A percentile compares a stretch with the other conserved stretches of the same genome.
These are phyloP conservation scores for Emydura subglobosa DNA, from an alignment of 2,113 vertebrate genomes.

Conservation along the genomic window DNA sequence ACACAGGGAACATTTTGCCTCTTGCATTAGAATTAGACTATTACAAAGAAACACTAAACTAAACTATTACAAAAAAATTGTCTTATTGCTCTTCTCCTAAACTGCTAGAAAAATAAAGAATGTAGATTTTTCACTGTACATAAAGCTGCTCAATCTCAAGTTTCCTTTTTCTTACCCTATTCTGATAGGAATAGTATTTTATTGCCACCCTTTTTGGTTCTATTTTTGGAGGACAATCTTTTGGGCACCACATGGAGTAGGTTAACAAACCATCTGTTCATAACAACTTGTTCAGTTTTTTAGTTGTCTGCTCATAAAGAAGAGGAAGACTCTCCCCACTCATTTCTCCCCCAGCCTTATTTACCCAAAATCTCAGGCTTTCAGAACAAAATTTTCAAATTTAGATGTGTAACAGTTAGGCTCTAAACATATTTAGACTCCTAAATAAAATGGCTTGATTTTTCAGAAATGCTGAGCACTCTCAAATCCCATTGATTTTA, in stretches of 20 bases:
- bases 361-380: neutral
- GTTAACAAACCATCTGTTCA: neutral
- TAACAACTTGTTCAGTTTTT: neutral
- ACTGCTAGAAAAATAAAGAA: conserved; percentile 8
- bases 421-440: neutral
- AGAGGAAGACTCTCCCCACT: neutral
- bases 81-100: neutral
- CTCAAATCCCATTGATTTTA: neutral
- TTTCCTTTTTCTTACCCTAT: neutral
- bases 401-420: neutral
- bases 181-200: conserved; percentile 44
- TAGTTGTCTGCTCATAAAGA: neutral
- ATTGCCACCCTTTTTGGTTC: neutral
- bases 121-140: neutral
- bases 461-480: neutral
- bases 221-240: neutral
- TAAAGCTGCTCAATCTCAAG: neutral
- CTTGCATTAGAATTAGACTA: neutral
- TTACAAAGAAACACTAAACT: too few species aligned
- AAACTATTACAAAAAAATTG: neutral
- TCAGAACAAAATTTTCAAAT: neutral
- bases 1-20: conserved; percentile 17
- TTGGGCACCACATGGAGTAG: neutral
- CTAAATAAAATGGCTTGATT: neutral
- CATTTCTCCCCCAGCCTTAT: neutral